Conservation (phyloP, 2,113 vertebrate genomes). For the Castor canadensis region DNA sequence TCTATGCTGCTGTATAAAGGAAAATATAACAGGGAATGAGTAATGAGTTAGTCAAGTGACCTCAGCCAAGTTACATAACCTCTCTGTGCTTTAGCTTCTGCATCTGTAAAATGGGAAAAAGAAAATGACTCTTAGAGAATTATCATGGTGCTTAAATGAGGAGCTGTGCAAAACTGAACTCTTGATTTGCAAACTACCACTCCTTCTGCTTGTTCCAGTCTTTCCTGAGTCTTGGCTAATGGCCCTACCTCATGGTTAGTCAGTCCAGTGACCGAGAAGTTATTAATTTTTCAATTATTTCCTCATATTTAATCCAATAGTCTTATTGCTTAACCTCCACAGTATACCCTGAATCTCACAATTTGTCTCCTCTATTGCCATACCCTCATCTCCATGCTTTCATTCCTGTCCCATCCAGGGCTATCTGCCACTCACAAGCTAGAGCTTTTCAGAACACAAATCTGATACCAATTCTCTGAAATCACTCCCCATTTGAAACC, state of each 20-base stretch:
- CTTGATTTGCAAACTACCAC: neutral
- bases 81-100: constrained; percentile 7
- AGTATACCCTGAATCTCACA: neutral
- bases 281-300: neutral
- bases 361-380: neutral
- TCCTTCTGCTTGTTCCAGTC: neutral
- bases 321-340: neutral
- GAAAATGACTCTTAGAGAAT: neutral
- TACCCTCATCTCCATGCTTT: neutral
- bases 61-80: neutral
- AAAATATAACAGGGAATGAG: neutral
- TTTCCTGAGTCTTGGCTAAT: neutral
- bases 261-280: neutral
- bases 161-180: neutral
- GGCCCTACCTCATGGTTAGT: neutral
- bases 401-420: too few species aligned
- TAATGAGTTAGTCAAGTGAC: neutral
- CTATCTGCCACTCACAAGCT: neutral
- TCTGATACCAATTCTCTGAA: neutral
- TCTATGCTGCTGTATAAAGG: neutral
- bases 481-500: neutral
- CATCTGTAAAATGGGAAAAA: neutral
- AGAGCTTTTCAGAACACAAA: neutral
- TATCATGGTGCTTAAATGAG: neutral
- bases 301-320: neutral